Evolutionary conservation across 2,888 invertebrate genomes (phyloP).

Genomic region (Diachrysia chrysitis): DNA sequence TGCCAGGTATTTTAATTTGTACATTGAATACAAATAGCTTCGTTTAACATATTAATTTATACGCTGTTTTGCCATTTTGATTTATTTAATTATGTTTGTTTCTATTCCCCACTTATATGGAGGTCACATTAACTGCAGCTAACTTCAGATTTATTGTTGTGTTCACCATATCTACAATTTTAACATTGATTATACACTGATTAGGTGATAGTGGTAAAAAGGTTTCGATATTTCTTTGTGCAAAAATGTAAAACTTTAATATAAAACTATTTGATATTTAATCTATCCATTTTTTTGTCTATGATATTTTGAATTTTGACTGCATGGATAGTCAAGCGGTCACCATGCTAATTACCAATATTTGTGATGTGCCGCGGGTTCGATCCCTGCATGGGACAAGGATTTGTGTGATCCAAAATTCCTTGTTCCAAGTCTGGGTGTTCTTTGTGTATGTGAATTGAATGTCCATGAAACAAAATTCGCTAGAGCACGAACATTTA

Average conservation of each 20-base stretch:
- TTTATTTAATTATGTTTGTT: constrained; percentile 29
- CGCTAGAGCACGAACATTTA: no score
- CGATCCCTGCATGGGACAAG: no score
- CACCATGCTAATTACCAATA: no score
- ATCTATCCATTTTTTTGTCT: neutral
- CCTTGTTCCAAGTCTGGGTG: no score
- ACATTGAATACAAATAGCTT: constrained; percentile 37
- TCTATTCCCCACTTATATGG: constrained; percentile 24
- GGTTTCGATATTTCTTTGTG: neutral
- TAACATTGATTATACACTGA: constrained; percentile 16
- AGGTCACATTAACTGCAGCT: constrained; percentile 32
- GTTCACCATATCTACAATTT: constrained; percentile 19
- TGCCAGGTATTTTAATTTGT: constrained; percentile 27
- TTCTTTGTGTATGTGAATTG: no score
- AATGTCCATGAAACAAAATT: no score
- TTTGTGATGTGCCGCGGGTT: no score
- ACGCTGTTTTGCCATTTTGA: constrained; percentile 26
- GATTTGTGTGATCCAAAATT: no score
- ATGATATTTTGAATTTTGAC: no score
- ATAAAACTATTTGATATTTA: neutral
- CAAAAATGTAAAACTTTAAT: neutral
- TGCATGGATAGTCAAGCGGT: no score
- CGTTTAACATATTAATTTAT: constrained; percentile 24
- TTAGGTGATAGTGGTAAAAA: constrained; percentile 9
- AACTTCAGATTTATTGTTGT: constrained; percentile 58